Evolutionary conservation across 2,888 invertebrate species (phyloP), one percentile per base, ranked within the genome.

Genomic region (Cataglyphis altisquamis): DNA sequence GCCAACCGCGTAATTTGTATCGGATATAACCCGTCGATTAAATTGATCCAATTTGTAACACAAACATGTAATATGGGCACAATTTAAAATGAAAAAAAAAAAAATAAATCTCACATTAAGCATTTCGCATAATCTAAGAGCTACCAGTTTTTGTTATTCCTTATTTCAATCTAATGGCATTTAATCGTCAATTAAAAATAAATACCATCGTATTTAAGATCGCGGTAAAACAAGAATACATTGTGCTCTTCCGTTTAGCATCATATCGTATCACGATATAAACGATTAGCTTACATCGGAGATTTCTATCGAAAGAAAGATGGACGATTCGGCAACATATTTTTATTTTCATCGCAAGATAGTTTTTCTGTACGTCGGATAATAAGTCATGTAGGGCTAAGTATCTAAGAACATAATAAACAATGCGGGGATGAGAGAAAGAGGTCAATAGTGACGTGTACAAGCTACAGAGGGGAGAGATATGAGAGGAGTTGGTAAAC

Each of bases 321-420:
- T 87, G 78, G 84, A 83, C 73, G 39, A 67, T 77, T 75, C 83
- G 80, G 86, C 48, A 73, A 83, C 85, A 25, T 25, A 1, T 1
- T 25, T 25, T 25, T 25, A 0, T 25, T 84, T 87, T 90, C 73
- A 84, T 84, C 73, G 81, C 81, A 86, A 91, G 89, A 91, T 82
- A 88, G 70, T 87, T 87, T 87, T 84, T 82, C 84, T 84, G 82
- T 85, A 82, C 82, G 80, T 87, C 81, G 87, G 32, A 32, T 92
- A 92, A 92, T 91, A 89, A 90, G 90, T 89, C 75, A 67, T 81
- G 63, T 72, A 67, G 45, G 63, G 48, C 60, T 82, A 68, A 83
- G 72, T 74, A 74, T 83, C 72, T 77, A 25, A 62, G 72, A 68
- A 29, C 39, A 48, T 6, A 29, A 5, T 29, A 10, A 52, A 77